Evolutionary conservation across 2,113 vertebrate species (phyloP), one percentile per base, ranked within the genome.

Genomic region (Pedionomus torquatus): DNA sequence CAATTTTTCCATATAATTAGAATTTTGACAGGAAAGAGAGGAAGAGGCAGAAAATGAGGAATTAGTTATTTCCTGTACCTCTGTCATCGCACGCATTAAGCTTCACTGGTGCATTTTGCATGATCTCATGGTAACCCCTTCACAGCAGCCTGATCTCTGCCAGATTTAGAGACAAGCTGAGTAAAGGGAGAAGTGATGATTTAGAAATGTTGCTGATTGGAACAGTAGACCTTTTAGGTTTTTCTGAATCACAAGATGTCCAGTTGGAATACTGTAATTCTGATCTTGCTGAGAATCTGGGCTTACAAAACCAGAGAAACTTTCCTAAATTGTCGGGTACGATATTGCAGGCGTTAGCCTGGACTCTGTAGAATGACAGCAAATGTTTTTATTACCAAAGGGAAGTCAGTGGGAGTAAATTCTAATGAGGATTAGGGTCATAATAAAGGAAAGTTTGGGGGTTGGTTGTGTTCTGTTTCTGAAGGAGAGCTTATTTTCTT

Each of bases 51-150:
- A 96, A 95, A 95, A 97, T 92, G 83, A 95, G 94, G 82, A 94
- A 95, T 95, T 89, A 91, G 91, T 71, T 91, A 75, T 97, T 95
- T 97, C 96, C 96, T 96, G 95, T 95, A 63, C 72, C 91, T 96
- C 95, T 97, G 95, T 95, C 91, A 51, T 43, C 71, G 88, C 48
- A 51, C 83, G 44, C 88, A 94, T 97, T 96, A 93, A 78, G 76
- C 76, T 75, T 78, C 51, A 24, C 68, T 92, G 92, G 69, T 89
- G 65, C 44, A 11, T 92, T 93, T 89, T 82, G 83, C 70, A 95
- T 95, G 88, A 96, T 89, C 77, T 96, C 95, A 92, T 95, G 90
- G 90, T 92, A 96, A 84, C 70, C 78, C 61, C 68, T 94, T 89
- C 86, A 78, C 89, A 95, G 77, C 64, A 87, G 88, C 85, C 86